A percentile compares a stretch with the other conserved stretches of the same genome.
Conservation (phyloP, 2,888 invertebrate genomes). For the Trisateles emortualis region DNA sequence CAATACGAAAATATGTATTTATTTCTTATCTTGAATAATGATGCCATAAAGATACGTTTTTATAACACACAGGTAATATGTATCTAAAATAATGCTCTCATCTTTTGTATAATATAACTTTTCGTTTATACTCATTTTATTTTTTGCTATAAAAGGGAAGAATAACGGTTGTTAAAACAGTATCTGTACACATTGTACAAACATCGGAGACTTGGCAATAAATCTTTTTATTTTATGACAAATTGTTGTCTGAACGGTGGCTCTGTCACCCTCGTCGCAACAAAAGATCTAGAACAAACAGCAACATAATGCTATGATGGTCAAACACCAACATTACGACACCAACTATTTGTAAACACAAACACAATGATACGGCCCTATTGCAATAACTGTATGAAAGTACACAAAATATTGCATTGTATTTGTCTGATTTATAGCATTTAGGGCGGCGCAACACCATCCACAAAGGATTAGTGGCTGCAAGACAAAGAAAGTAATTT, state of each 20-base stretch:
- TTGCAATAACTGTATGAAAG: conserved; percentile 68
- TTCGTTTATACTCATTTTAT: conserved; percentile 81
- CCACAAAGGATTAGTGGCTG: conserved; percentile 21
- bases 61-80: conserved; percentile 62
- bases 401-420: conserved; percentile 76
- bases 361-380: conserved; percentile 72
- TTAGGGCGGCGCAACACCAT: conserved; percentile 48
- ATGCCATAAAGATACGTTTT: conserved; percentile 59
- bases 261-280: conserved; percentile 68
- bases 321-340: conserved; percentile 72
- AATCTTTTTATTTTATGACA: conserved; percentile 87
- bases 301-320: conserved; percentile 77
- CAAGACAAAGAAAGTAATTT: conserved; percentile 43
- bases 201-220: conserved; percentile 71
- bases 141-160: conserved; percentile 81
- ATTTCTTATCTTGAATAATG: conserved; percentile 58
- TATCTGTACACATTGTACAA: conserved; percentile 71
- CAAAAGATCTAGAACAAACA: conserved; percentile 84
- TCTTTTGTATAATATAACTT: conserved; percentile 77
- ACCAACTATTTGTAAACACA: conserved; percentile 76
- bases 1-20: conserved; percentile 41
- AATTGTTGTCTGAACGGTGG: conserved; percentile 77
- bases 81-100: conserved; percentile 71
- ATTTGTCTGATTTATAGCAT: conserved; percentile 71
- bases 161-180: conserved; percentile 81